Base-by-base conservation (phyloP, 1,140 invertebrate genomes). In the Zaprionus ornatus region DNA sequence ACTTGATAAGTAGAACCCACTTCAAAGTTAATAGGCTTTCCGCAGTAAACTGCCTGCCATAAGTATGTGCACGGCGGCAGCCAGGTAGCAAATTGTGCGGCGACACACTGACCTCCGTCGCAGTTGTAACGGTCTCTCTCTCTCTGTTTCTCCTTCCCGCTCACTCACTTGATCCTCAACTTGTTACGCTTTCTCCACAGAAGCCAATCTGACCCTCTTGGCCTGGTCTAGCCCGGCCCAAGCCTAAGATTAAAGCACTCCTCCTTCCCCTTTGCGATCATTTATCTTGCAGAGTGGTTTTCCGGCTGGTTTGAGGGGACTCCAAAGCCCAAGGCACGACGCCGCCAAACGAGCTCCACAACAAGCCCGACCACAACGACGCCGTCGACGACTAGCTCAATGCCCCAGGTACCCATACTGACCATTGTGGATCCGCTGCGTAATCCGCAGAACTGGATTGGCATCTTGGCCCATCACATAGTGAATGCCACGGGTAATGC, bases 391-490 rank as follows among this genome's bases (percentile, higher is more conserved):
- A 76, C 79, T 4, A 62, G 74, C 12, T 68, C 79, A n/a, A 65
- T 74, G 3, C 85, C 88, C 2, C 85, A 90, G 50, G 80, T 91
- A 32, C 91, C 92, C 55, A 91, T 92, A 15, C 57, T 92, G 23
- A 91, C 91, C 12, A 92, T 92, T 55, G 85, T 88, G 48, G 88
- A 92, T 70, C 91, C 91, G 1, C 32, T 92, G 55, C 77, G 81
- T 21, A 92, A 92, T 81, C 86, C 91, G 6, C 91, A 92, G 29
- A 92, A 92, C 50, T 92, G 92, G 90, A 91, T 92, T 54, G 91
- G 92, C 45, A 92, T 92, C 17, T 61, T 92, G 23, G 91, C 91
- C 6, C 90, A 92, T 55, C 90, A 92, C 32, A 92, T 92, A n/a
- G 79, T 88, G 5, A 92, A 91, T 64, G 74, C 90, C 6, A 92